A percentile compares a stretch with the other conserved stretches of the same genome.
Evolutionary conservation across 2,797 vertebrate species (phyloP).

Genomic region (Siniperca obscura): DNA sequence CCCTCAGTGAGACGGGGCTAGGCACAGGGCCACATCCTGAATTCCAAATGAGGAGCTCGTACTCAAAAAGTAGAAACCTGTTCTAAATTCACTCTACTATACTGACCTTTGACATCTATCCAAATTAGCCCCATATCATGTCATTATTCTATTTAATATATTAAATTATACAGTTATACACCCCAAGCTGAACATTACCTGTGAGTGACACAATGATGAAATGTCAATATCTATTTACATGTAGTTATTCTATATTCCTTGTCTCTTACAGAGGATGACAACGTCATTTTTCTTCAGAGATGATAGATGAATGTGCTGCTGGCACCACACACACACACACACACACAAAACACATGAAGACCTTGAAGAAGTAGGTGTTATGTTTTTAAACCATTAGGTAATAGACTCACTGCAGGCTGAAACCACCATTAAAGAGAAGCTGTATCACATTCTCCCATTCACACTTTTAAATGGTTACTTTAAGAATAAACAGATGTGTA

Average conservation of each 20-base stretch:
- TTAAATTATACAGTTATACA: conserved; percentile 24
- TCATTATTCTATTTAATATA: conserved; percentile 46
- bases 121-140: conserved; percentile 54
- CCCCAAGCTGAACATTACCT: conserved; percentile 21
- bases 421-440: conserved; percentile 50
- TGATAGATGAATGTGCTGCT: conserved; percentile 25
- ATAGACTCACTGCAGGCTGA: conserved; percentile 47
- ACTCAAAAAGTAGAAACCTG: conserved; percentile 66
- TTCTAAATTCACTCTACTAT: conserved; percentile 52
- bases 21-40: conserved; percentile 77
- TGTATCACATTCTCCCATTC: conserved; percentile 66
- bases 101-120: conserved; percentile 59
- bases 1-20: conserved; percentile 79
- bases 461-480: conserved; percentile 66
- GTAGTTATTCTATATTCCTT: not conserved
- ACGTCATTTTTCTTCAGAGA: conserved; percentile 37
- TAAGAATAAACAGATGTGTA: conserved; percentile 62
- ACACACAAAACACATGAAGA: conserved; percentile 25
- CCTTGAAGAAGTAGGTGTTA: conserved; percentile 44
- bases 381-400: conserved; percentile 63
- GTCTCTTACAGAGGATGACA: conserved; percentile 33
- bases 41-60: conserved; percentile 80
- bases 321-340: not conserved
- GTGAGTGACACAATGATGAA: conserved; percentile 28
- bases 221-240: conserved; percentile 35